Evolutionary conservation across 2,113 vertebrate genomes (phyloP).

Genomic region (Pavo muticus): DNA sequence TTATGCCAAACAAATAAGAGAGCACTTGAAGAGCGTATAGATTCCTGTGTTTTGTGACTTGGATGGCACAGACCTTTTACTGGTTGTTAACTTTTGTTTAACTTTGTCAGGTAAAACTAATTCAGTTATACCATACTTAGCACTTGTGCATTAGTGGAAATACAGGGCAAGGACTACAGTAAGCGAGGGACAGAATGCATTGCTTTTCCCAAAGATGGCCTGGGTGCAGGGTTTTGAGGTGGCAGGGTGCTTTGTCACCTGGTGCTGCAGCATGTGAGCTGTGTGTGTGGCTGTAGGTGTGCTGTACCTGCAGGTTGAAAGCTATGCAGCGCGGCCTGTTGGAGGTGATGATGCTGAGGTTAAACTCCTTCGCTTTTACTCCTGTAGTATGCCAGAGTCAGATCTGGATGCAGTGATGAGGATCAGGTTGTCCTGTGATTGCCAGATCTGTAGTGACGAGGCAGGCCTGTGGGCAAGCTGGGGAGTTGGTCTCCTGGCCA

Average conservation of each 20-base stretch:
- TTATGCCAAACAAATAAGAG: neutral
- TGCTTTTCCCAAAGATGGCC: neutral
- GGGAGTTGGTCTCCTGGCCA: neutral
- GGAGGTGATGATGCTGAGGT: neutral
- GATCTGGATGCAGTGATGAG: neutral
- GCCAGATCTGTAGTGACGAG: neutral
- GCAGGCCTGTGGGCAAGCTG: neutral
- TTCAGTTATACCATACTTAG: neutral
- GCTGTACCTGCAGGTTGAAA: neutral
- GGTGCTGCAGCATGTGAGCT: neutral
- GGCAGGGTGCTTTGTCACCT: neutral
- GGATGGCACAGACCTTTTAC: neutral
- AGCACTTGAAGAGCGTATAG: neutral
- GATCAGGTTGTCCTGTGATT: neutral
- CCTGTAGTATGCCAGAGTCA: neutral
- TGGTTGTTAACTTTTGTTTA: neutral
- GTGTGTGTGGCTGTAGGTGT: neutral
- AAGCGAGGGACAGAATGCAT: neutral
- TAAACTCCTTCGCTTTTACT: neutral
- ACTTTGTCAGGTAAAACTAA: neutral
- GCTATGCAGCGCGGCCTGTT: neutral
- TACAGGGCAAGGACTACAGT: neutral
- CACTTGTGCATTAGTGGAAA: neutral
- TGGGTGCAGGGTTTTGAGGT: neutral
- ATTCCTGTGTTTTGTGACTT: neutral